Percentiles rank a stretch among this genome's conserved stretches.
Evolutionary conservation across 2,797 vertebrate genomes (phyloP).

Genomic region (Melanotaenia trifasciata): DNA sequence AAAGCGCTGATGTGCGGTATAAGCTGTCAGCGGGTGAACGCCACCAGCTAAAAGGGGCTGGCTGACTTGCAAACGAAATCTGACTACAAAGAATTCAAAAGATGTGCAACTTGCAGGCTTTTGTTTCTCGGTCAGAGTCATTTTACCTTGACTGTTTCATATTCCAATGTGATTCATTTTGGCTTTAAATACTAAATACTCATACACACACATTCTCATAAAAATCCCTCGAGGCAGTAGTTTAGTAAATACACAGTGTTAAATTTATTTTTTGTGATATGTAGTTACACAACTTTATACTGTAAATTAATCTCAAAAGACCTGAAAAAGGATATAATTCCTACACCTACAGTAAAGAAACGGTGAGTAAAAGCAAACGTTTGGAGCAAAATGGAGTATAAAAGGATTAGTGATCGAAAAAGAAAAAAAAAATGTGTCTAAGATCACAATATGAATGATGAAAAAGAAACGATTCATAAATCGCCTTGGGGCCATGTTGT

Average conservation of each 20-base stretch:
- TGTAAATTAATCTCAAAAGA: too few relatives aligned
- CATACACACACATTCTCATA: neutral
- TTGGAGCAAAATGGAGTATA: too few relatives aligned
- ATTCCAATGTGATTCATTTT: slow-evolving; percentile 2
- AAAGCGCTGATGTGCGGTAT: slow-evolving; percentile 48
- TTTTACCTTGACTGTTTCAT: neutral
- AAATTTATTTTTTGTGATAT: neutral
- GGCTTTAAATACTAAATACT: neutral
- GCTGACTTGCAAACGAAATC: slow-evolving; percentile 19
- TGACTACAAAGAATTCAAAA: slow-evolving; percentile 10
- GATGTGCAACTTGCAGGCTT: neutral
- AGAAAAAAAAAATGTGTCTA: neutral
- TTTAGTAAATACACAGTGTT: slow-evolving; percentile 9
- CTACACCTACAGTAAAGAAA: neutral
- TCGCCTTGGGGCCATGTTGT: neutral
- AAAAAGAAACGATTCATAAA: neutral
- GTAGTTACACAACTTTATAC: neutral
- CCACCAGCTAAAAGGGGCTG: slow-evolving; percentile 25
- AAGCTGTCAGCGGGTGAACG: slow-evolving; percentile 43
- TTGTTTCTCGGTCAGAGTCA: too few relatives aligned
- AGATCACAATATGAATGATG: neutral
- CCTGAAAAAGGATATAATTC: neutral
- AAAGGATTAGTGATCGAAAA: neutral
- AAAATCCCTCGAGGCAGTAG: slow-evolving; percentile 16
- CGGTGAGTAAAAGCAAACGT: too few relatives aligned